Evolutionary conservation across 2,888 invertebrate genomes (phyloP).

Genomic region (Agriopis aurantiaria): DNA sequence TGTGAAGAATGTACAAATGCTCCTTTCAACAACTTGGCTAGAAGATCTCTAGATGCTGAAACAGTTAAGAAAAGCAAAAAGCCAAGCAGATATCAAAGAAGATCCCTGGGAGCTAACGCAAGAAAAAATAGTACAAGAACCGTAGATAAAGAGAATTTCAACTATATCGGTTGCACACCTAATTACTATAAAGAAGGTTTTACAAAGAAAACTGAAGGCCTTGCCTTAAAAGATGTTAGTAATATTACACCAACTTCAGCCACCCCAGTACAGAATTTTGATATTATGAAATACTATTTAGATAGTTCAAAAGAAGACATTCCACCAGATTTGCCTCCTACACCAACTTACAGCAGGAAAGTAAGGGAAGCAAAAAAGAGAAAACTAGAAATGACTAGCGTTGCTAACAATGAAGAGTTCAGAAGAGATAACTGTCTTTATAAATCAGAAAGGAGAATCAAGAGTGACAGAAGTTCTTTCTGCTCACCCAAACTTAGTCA

Average conservation of each 20-base stretch:
- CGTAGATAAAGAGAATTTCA: slow-evolving; percentile 80
- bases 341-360: slow-evolving; percentile 78
- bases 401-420: slow-evolving; percentile 65
- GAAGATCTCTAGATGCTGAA: slow-evolving; percentile 76
- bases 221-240: slow-evolving; percentile 86
- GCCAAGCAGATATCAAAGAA: slow-evolving; percentile 79
- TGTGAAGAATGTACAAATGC: slow-evolving; percentile 57
- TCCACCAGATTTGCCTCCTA: slow-evolving; percentile 72
- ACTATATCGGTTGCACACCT: slow-evolving; percentile 85
- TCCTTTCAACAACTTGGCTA: slow-evolving; percentile 59
- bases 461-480: slow-evolving; percentile 61
- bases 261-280: slow-evolving; percentile 71
- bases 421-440: slow-evolving; percentile 71
- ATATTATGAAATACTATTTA: slow-evolving; percentile 66
- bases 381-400: slow-evolving; percentile 78
- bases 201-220: slow-evolving; percentile 80
- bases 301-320: slow-evolving; percentile 69
- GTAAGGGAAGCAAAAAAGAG: slow-evolving; percentile 82
- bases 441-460: slow-evolving; percentile 77
- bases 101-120: slow-evolving; percentile 73
- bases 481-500: slow-evolving; percentile 68
- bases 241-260: slow-evolving; percentile 86
- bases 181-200: slow-evolving; percentile 87
- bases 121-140: slow-evolving; percentile 70
- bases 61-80: slow-evolving; percentile 79